Evolutionary conservation across 2,797 vertebrate genomes (phyloP).

Genomic region (Margarornis squamiger): DNA sequence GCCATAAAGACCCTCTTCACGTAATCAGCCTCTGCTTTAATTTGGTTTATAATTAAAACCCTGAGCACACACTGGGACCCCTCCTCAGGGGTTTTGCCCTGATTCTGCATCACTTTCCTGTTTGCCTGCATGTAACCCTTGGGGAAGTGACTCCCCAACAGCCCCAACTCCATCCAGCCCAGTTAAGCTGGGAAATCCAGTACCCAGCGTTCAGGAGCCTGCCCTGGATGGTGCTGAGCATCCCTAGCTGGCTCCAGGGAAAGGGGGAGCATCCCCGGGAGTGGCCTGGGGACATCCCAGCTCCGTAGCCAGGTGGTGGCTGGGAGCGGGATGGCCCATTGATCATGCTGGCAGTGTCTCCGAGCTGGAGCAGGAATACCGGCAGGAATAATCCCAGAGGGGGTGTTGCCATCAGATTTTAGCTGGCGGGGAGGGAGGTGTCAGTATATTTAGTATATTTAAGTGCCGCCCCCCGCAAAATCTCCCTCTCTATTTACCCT

Average conservation of each 20-base stretch:
- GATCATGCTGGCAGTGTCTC: background rate
- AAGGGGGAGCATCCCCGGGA: background rate
- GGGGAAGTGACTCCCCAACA: rapidly evolving
- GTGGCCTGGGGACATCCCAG: background rate
- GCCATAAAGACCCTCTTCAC: background rate
- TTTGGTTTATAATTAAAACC: background rate
- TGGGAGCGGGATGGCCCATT: rapidly evolving
- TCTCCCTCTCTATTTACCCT: background rate
- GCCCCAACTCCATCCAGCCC: background rate
- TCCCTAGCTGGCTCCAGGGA: background rate
- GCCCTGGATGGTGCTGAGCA: background rate
- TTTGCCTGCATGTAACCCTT: background rate
- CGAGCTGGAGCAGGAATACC: background rate
- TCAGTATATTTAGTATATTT: rapidly evolving
- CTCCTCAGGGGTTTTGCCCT: background rate
- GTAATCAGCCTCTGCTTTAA: background rate
- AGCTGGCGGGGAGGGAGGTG: rapidly evolving
- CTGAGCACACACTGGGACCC: rapidly evolving
- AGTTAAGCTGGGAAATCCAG: background rate
- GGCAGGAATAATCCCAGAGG: background rate
- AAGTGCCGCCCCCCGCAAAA: background rate
- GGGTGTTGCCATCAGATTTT: background rate
- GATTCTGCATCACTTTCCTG: background rate
- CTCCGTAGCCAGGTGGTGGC: background rate
- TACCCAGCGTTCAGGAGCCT: background rate